phyloP scores from a whole-genome alignment of 2,113 vertebrate species.

The Perca fluviatilis region DNA sequence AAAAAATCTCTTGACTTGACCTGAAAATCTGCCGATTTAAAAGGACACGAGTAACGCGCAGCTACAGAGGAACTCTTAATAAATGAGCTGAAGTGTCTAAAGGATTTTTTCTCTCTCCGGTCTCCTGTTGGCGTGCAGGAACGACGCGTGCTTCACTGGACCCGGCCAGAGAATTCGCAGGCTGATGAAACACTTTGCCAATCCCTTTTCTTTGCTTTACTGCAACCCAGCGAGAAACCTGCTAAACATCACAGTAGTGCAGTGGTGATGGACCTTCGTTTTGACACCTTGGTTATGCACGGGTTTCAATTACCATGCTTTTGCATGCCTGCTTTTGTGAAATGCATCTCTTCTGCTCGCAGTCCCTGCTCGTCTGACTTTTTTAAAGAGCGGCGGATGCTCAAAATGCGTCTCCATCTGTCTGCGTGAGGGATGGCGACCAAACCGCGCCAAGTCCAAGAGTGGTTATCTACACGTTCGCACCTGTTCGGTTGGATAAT shows the following conservation, averaged over 20 bases:
- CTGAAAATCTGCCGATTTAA: slow-evolving; percentile 14
- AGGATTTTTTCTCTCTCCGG: slow-evolving; percentile 29
- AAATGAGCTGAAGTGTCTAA: slow-evolving; percentile 49
- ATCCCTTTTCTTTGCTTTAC: slow-evolving; percentile 5
- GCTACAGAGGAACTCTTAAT: slow-evolving; percentile 38
- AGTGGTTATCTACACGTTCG: slow-evolving; percentile 40
- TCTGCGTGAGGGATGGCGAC: slow-evolving; percentile 61
- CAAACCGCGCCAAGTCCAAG: slow-evolving; percentile 34
- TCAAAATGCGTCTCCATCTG: slow-evolving; percentile 3
- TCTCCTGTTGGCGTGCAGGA: slow-evolving; percentile 28
- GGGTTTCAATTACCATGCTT: slow-evolving; percentile 5
- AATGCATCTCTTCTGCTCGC: slow-evolving; percentile 27
- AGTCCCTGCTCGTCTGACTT: slow-evolving; percentile 35
- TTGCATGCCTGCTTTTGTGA: slow-evolving; percentile 13
- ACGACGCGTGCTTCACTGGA: slow-evolving; percentile 41
- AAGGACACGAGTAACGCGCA: slow-evolving; percentile 2
- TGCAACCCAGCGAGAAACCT: slow-evolving; percentile 18
- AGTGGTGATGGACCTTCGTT: slow-evolving; percentile 24
- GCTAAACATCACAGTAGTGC: slow-evolving; percentile 24
- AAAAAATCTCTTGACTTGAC: background rate
- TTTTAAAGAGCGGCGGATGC: slow-evolving; percentile 5
- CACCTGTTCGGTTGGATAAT: slow-evolving; percentile 44
- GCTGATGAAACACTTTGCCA: slow-evolving; percentile 50
- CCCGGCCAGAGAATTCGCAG: slow-evolving; percentile 13
- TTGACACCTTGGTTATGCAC: slow-evolving; percentile 19